Evolutionary conservation across 2,888 invertebrate species (phyloP).

Genomic region (Artemia sp.): DNA sequence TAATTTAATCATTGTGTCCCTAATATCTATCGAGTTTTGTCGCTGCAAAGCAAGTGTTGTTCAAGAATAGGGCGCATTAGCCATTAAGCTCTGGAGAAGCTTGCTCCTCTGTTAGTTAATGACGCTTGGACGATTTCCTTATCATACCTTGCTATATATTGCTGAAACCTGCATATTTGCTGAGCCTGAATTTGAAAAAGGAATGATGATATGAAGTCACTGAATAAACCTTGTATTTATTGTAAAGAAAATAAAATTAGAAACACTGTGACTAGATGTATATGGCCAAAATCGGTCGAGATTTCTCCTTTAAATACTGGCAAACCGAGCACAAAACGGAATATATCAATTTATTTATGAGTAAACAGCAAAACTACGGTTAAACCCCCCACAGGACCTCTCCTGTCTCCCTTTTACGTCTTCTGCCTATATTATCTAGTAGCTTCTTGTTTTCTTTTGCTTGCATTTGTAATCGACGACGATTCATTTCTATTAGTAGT

Average conservation of each 20-base stretch:
- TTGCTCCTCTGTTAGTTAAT: too few relatives aligned
- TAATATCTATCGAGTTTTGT: too few relatives aligned
- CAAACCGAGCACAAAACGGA: background rate
- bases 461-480: slow-evolving; percentile 45
- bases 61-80: too few relatives aligned
- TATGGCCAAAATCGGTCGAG: slow-evolving; percentile 13
- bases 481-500: slow-evolving; percentile 58
- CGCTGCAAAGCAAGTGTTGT: too few relatives aligned
- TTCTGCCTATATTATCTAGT: slow-evolving; percentile 19
- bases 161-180: too few relatives aligned
- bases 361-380: slow-evolving; percentile 10
- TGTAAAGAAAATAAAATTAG: slow-evolving; percentile 13
- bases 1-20: too few relatives aligned
- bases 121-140: too few relatives aligned
- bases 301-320: slow-evolving; percentile 6
- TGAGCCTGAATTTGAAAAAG: too few relatives aligned
- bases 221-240: slow-evolving; percentile 15
- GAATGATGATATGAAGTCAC: background rate
- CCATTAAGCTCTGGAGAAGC: too few relatives aligned
- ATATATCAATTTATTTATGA: slow-evolving; percentile 2
- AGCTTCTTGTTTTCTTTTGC: slow-evolving; percentile 21
- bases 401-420: slow-evolving; percentile 18
- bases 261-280: slow-evolving; percentile 11
- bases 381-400: background rate
- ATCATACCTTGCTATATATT: too few relatives aligned